Evolutionary conservation across 2,113 vertebrate genomes (phyloP), one percentile per base, ranked within the genome.

Genomic region (Ictalurus furcatus): DNA sequence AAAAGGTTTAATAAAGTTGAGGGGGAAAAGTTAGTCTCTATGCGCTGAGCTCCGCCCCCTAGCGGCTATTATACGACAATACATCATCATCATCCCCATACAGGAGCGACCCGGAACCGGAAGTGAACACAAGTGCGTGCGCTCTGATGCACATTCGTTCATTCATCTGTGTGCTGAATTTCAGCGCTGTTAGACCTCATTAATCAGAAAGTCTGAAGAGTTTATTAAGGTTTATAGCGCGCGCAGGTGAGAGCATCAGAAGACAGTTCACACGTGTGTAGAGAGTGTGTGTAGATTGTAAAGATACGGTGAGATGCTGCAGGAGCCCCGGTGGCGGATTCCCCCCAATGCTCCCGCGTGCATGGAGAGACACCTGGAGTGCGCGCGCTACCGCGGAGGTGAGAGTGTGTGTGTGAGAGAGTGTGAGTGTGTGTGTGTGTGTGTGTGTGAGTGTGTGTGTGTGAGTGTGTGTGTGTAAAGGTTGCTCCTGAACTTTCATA

Each of bases 351-450:
- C 97, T 0, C 98, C 98, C 2, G 97, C 98, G 0, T 98, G 97
- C 90, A 99, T 99, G 98, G 98, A 99, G 92, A 96, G 94, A 86
- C 97, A 98, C 76, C 94, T 99, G 92, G 97, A 97, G 67, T 92
- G 96, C 28, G 96, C 93, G 34, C 96, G 96, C 0, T 99, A 98
- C 94, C 95, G 97, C 91, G 90, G 95, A 93, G 98, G 97, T 97
- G 89, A 17, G 44, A 16, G 11, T 40, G 5, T 28, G 30, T 28
- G 40, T 52, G 44, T 52, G 23, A 14, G 23, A 1, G 40, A 14
- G 17, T 86, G 56, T 90, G 13, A 11, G 19, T 37, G 11, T 76
- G 44, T 74, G 40, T 14, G 17, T 85, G 56, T 89, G 14, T 17
- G 19, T 28, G 11, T 76, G 97, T 97, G 89, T 16, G 44, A 16